These are phyloP conservation scores for Acrocera orbiculus DNA, from an alignment of 2,888 invertebrate species.

Conservation along the genomic window DNA sequence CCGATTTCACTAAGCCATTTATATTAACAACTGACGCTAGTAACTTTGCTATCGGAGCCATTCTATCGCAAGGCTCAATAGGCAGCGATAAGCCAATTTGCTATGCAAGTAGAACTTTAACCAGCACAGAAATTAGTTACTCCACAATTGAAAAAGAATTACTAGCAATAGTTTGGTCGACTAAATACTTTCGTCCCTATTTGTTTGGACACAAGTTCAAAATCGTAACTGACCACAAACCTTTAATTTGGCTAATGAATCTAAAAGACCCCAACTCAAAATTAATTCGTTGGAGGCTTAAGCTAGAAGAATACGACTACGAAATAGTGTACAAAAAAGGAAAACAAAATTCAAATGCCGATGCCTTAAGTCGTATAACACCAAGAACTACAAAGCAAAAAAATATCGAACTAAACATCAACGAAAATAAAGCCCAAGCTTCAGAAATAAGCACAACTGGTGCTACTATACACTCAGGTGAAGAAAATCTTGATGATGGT, in stretches of 20 bases:
- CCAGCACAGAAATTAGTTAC: slow-evolving; percentile 14
- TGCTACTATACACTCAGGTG: slow-evolving; percentile 7
- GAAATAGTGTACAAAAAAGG: slow-evolving; percentile 14
- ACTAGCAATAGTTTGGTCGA: slow-evolving; percentile 14
- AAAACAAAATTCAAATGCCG: slow-evolving; percentile 12
- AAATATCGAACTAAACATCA: slow-evolving; percentile 1
- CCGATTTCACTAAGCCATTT: slow-evolving; percentile 3
- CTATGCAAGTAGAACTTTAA: slow-evolving; percentile 15
- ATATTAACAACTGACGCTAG: slow-evolving; percentile 11
- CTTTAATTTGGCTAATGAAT: slow-evolving; percentile 8
- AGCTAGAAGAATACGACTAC: slow-evolving; percentile 13
- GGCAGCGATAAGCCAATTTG: slow-evolving; percentile 14
- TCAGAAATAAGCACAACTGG: neutral
- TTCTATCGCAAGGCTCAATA: slow-evolving; percentile 14
- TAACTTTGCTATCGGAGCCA: slow-evolving; percentile 14
- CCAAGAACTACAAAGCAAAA: neutral
- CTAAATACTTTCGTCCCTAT: slow-evolving; percentile 17
- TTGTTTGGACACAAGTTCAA: slow-evolving; percentile 16
- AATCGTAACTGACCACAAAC: slow-evolving; percentile 18
- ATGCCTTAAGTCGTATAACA: slow-evolving; percentile 7
- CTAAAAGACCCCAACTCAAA: slow-evolving; percentile 4
- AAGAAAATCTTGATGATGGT: slow-evolving; percentile 7
- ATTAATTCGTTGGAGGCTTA: slow-evolving; percentile 9
- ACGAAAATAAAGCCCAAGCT: neutral
- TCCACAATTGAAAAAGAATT: slow-evolving; percentile 16